phyloP scores from a whole-genome alignment of 2,797 vertebrate genomes.

The Hypotaenidia philippensis region DNA sequence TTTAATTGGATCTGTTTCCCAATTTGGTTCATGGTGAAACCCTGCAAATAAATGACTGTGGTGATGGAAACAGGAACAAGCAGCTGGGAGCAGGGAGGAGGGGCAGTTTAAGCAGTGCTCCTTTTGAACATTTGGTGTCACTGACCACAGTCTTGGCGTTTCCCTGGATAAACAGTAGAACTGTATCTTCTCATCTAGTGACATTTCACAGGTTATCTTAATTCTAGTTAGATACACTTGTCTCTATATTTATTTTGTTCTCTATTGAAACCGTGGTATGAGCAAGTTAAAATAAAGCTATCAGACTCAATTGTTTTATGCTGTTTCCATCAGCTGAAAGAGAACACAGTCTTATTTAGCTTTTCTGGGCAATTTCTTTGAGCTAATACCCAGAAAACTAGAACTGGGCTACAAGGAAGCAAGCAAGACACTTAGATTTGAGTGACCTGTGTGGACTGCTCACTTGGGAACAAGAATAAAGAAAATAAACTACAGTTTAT shows the following conservation, averaged over 20 bases:
- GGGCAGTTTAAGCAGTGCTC: background rate
- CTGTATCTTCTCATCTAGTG: background rate
- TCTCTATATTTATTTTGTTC: slow-evolving; percentile 4
- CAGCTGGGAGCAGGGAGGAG: background rate
- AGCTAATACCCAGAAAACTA: slow-evolving; percentile 34
- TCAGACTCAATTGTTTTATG: background rate
- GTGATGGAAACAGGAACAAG: background rate
- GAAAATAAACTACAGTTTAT: slow-evolving; percentile 19
- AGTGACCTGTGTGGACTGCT: slow-evolving; percentile 27
- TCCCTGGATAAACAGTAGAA: background rate
- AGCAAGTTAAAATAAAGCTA: slow-evolving; percentile 31
- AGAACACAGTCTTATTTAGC: background rate
- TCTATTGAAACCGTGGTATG: background rate
- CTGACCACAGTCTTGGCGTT: background rate
- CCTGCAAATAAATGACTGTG: background rate
- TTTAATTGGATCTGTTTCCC: background rate
- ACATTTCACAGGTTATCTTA: slow-evolving; percentile 16
- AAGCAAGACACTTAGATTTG: slow-evolving; percentile 31
- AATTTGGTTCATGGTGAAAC: background rate
- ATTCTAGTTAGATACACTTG: background rate
- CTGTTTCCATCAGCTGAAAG: background rate
- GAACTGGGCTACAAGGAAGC: background rate
- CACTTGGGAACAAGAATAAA: slow-evolving; percentile 30
- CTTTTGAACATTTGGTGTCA: background rate
- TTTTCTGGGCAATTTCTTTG: slow-evolving; percentile 33